A percentile compares a stretch with the other conserved stretches of the same genome.
phyloP scores from a whole-genome alignment of 2,888 invertebrate species.

The Tetragnatha montana region DNA sequence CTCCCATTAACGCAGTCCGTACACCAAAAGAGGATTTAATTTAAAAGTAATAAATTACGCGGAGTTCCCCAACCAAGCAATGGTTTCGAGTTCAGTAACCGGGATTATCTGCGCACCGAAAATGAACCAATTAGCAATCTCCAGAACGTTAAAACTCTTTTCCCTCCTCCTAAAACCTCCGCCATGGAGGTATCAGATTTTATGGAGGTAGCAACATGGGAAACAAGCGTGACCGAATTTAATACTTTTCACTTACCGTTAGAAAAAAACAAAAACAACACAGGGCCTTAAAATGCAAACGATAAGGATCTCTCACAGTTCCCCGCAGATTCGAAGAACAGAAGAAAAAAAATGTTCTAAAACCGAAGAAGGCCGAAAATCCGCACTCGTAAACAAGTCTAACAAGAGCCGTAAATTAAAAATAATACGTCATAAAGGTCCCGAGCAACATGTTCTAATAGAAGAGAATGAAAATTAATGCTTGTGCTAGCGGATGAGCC shows the following conservation, averaged over 20 bases:
- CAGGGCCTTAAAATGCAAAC: slow-evolving; percentile 25
- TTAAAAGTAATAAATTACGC: not conserved
- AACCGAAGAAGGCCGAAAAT: slow-evolving; percentile 19
- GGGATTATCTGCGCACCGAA: not conserved
- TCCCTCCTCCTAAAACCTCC: not conserved
- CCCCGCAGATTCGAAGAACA: not conserved
- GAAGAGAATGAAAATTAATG: slow-evolving; percentile 55
- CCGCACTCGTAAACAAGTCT: slow-evolving; percentile 46
- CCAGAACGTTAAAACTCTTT: not conserved
- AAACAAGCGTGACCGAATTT: not conserved
- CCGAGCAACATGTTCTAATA: slow-evolving; percentile 14
- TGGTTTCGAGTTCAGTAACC: not conserved
- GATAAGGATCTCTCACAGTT: slow-evolving; percentile 34
- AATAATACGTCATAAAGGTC: slow-evolving; percentile 63
- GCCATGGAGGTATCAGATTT: slow-evolving; percentile 21
- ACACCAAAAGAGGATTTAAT: too few relatives aligned
- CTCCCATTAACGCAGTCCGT: too few relatives aligned
- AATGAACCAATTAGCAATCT: not conserved
- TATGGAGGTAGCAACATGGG: not conserved
- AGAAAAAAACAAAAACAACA: slow-evolving; percentile 27
- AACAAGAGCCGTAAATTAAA: slow-evolving; percentile 62
- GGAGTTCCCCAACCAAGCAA: not conserved
- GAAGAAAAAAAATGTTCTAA: not conserved
- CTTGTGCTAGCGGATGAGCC: slow-evolving; percentile 39
- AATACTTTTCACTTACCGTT: slow-evolving; percentile 32